Base-by-base conservation (phyloP, 2,888 invertebrate genomes). In the Heliconius ethilla region DNA sequence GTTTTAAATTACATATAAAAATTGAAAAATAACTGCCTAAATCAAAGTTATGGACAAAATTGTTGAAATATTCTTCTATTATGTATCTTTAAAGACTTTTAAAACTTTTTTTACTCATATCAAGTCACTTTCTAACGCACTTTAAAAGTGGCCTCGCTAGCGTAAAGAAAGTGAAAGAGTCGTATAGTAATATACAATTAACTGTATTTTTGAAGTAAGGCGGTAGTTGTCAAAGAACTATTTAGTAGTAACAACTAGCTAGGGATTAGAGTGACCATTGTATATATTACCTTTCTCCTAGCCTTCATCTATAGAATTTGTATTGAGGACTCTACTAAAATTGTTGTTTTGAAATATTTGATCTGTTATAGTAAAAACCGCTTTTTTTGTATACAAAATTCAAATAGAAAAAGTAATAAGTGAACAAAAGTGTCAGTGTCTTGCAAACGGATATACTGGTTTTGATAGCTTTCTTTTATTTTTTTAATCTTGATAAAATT, bases 161-260 rank as follows among this genome's bases (percentile, higher is more conserved):
- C 55, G 29, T 55, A 70, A 63, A 70, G 62, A 72, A 76, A 76
- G 65, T 70, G 65, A 76, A 76, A 51, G 25, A 33, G n/a, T 65
- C 33, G 51, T 76, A 65, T 72, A 65, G 70, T n/a, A 55, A 59
- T 29, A 33, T 79, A 78, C 78, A 80, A 80, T 83, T 82, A 82
- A 80, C 83, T 81, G 83, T 80, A 81, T 82, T 84, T 84, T 1
- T 83, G 75, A 76, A 82, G 82, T 82, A 82, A 82, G 80, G 83
- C 85, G 86, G 88, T 80, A 75, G 75, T 72, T 82, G 76, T 82
- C 85, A 85, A 86, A 87, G 84, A 83, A 82, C 81, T 82, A 80
- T 86, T 84, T 83, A 40, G 40, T 63, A 67, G 59, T 72, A 74
- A 63, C 70, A 55, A 13, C 25, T 65, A 70, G 62, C 62, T 63